phyloP scores from a whole-genome alignment of 2,113 vertebrate genomes.

The Callocephalon fimbriatum region DNA sequence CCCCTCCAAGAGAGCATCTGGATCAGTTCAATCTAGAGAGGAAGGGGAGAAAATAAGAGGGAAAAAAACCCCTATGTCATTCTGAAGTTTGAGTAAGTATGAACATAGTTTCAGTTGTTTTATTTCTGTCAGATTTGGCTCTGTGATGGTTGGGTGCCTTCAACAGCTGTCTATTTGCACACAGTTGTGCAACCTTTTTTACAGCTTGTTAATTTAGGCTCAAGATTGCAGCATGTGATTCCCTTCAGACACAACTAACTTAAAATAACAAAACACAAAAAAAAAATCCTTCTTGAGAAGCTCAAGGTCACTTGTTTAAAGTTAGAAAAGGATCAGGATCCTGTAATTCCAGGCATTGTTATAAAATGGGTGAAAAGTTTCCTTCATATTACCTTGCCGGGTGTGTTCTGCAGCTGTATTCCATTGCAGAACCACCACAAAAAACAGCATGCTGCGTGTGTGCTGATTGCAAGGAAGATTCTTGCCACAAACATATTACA shows the following conservation, averaged over 20 bases:
- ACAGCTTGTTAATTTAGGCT: slow-evolving; percentile 25
- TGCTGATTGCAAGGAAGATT: not conserved
- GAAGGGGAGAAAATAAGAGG: not conserved
- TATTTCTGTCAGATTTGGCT: not conserved
- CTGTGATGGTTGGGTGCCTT: not conserved
- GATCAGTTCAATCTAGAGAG: not conserved
- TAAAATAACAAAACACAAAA: not conserved
- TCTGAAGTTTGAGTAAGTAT: not conserved
- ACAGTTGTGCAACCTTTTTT: not conserved
- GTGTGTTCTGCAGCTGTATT: not conserved
- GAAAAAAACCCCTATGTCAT: not conserved
- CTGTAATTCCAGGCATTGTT: slow-evolving; percentile 26
- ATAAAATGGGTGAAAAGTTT: not conserved
- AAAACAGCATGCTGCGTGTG: not conserved
- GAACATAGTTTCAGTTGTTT: not conserved
- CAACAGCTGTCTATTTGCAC: slow-evolving; percentile 13
- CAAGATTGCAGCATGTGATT: slow-evolving; percentile 33
- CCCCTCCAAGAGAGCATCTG: not conserved
- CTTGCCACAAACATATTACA: not conserved
- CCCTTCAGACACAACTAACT: slow-evolving; percentile 35
- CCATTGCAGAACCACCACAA: not conserved
- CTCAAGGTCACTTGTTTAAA: slow-evolving; percentile 29
- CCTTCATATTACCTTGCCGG: not conserved
- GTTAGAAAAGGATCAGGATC: not conserved
- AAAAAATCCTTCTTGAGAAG: slow-evolving; percentile 28